Base-by-base conservation (phyloP, 2,888 invertebrate species). In the Lomographa bimaculata region DNA sequence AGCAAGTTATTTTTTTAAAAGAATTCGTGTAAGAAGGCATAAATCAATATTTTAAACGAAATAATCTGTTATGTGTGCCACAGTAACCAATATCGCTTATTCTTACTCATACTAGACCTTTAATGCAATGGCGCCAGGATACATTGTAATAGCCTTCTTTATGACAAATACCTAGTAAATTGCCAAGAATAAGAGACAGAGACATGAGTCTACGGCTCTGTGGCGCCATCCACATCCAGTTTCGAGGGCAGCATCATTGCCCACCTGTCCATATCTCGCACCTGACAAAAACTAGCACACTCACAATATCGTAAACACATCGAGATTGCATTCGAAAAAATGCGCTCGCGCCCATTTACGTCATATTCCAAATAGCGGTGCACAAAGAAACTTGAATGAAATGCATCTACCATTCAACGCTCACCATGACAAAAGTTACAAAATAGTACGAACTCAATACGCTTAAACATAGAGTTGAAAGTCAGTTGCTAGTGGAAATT, bases 301-400 rank as follows among this genome's bases (percentile, higher is more conserved):
- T 23, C 46, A 42, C 50, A 48, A 55, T 48, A 47, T 57, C 45
- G 57, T 57, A 55, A 64, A 61, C 17, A 32, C 32, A 36, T 42
- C 33, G 24, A 46, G 27, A 38, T 56, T 54, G 45, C 32, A 35
- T 42, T 26, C n/a, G 34, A 51, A 57, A 60, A 60, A 52, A 50
- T 47, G 45, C 46, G 46, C 48, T 51, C 56, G 53, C 36, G 39
- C 36, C 60, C 65, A 64, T 67, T 65, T 70, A 67, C 60, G 67
- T 77, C 73, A 71, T 79, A 79, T 71, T 72, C 68, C 66, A 73
- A 79, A 81, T 78, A 75, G 67, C 71, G 60, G 64, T 18, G 60
- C 68, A 69, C 71, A 66, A 69, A 77, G 63, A 70, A 70, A 78
- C 71, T 65, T 83, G 80, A 83, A 83, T 82, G 83, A 81, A 83